Evolutionary conservation across 35 echinoderm and acorn worm genomes (phyloP), one percentile per base, ranked within the genome.

Genomic region (Diadema setosum): DNA sequence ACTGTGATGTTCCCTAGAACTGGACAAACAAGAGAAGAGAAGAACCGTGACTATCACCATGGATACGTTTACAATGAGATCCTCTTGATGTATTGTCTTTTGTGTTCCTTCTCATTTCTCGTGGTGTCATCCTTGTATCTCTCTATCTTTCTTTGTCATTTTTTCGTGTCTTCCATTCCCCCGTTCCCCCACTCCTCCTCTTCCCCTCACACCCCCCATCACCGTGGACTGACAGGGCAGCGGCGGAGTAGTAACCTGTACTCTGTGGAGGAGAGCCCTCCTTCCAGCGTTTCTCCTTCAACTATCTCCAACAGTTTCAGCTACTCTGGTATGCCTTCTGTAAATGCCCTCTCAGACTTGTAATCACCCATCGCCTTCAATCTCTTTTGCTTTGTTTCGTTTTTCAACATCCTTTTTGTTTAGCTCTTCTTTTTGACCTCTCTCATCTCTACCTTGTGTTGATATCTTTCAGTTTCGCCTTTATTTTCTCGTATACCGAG

Each of bases 181-280:
- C 21, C 49, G 12, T 55, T 55, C 21, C 49, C 49, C 12, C 49
- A 1, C 2, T 55, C 21, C 63, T 34, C 24, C 63, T 34, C 63
- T 34, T 4, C 26, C 18, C 26, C 63, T 27, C 30, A 26, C 63
- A 67, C 8, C 30, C 63, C 30, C 31, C n/a, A 67, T 33, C 26
- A 34, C 37, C 63, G 30, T 34, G 25, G 16, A 67, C 37, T 44
- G 35, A 44, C 36, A 78, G 61, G 14, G 24, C 73, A 25, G 24
- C 73, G 73, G 29, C 33, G 73, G n/a, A 78, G 73, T 41, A 78
- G 73, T 78, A 42, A 41, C 73, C 73, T 78, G 73, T 78, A 78
- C 73, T 78, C 73, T 44, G 35, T 78, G 40, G 73, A 78, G 73
- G 73, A 78, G 40, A 78, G 73, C 25, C 73, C 73, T 42, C 73